phyloP scores from a whole-genome alignment of 2,797 vertebrate genomes.

The Spatula clypeata region DNA sequence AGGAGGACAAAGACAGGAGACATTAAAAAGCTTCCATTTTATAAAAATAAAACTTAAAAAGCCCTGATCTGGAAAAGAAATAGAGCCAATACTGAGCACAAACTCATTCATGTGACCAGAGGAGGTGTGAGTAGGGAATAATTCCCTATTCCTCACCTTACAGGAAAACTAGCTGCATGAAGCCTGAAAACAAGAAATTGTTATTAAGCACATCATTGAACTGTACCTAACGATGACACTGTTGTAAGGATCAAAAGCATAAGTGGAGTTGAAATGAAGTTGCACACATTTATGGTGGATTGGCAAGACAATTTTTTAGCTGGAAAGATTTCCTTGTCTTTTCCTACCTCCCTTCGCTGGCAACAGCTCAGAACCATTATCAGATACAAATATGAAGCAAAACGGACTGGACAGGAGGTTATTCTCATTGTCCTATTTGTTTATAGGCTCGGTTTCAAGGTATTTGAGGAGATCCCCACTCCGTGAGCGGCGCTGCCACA shows the following conservation, averaged over 20 bases:
- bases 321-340: not conserved
- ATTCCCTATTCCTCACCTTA: not conserved
- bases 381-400: not conserved
- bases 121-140: not conserved
- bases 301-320: not conserved
- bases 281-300: not conserved
- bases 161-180: not conserved
- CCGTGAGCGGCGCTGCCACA: not conserved
- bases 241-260: not conserved
- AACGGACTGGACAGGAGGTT: not conserved
- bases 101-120: fast-evolving
- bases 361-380: fast-evolving
- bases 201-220: not conserved
- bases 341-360: not conserved
- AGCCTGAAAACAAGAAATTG: not conserved
- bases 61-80: not conserved
- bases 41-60: not conserved
- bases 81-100: not conserved
- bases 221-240: not conserved
- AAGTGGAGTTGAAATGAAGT: not conserved
- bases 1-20: fast-evolving
- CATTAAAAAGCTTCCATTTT: not conserved
- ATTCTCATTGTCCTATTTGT: not conserved
- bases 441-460: not conserved
- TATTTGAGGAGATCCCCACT: not conserved